A percentile compares a stretch with the other conserved stretches of the same genome.
These are phyloP conservation scores for Syrmaticus mikado DNA, from an alignment of 2,113 vertebrate species.

Conservation along the genomic window DNA sequence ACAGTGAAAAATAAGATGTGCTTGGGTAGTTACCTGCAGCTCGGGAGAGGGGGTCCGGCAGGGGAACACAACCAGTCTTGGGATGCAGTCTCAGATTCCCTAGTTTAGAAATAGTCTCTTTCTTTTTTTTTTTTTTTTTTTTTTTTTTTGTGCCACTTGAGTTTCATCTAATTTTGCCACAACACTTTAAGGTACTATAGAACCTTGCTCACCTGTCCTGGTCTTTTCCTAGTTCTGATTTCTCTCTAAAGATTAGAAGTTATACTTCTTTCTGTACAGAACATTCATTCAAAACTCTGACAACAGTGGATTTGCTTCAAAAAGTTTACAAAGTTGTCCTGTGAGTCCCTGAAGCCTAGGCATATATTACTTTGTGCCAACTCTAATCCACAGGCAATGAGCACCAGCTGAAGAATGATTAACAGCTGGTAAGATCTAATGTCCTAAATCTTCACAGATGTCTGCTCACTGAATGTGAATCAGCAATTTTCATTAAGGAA, in stretches of 20 bases:
- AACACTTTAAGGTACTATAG: not conserved
- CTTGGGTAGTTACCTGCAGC: not conserved
- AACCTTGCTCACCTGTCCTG: not conserved
- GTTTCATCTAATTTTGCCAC: not conserved
- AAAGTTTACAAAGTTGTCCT: not conserved
- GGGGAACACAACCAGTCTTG: not conserved
- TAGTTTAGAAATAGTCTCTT: not conserved
- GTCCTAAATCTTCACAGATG: not conserved
- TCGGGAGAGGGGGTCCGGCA: not conserved
- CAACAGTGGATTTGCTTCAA: not conserved
- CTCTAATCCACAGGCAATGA: not conserved
- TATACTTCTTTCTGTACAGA: rapidly evolving
- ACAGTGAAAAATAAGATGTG: not conserved
- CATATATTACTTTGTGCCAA: rapidly evolving
- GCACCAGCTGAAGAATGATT: not conserved
- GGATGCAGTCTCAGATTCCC: not conserved
- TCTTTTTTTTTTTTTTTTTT: no score
- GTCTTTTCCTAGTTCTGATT: not conserved
- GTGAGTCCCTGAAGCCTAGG: not conserved
- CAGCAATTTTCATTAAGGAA: not conserved
- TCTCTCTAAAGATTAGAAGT: not conserved
- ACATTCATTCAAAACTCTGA: not conserved
- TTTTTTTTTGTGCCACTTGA: rapidly evolving
- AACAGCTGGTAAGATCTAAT: not conserved
- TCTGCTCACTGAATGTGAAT: not conserved